Percentiles rank a stretch among this genome's conserved stretches.
Evolutionary conservation across 2,888 invertebrate genomes (phyloP).

Genomic region (Apodemia zela): DNA sequence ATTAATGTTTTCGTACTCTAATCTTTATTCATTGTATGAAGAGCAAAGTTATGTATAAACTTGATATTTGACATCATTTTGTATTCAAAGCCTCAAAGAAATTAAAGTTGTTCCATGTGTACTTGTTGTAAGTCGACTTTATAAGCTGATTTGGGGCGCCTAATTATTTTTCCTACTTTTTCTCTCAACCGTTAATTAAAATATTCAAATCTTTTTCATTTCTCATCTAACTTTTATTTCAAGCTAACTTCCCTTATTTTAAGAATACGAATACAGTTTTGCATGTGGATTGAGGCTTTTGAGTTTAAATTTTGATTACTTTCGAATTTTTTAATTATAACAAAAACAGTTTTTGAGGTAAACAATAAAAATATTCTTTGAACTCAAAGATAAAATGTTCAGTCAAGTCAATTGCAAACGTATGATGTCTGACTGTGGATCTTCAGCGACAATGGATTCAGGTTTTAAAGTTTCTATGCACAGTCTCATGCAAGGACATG

Average conservation of each 20-base stretch:
- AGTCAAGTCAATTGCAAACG: too few species aligned
- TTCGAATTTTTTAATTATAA: constrained; percentile 39
- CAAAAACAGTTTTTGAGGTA: too few species aligned
- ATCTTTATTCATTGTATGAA: constrained; percentile 2
- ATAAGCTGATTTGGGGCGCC: constrained; percentile 44
- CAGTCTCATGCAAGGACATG: too few species aligned
- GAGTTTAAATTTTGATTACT: constrained; percentile 74
- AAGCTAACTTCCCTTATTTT: constrained; percentile 47
- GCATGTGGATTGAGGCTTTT: constrained; percentile 60
- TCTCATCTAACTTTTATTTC: constrained; percentile 51
- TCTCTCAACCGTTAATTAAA: constrained; percentile 56
- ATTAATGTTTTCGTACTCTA: not conserved
- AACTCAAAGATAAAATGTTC: too few species aligned
- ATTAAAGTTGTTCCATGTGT: constrained; percentile 14
- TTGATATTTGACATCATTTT: constrained; percentile 14
- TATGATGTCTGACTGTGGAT: too few species aligned
- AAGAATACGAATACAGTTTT: constrained; percentile 46
- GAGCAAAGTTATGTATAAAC: constrained; percentile 6
- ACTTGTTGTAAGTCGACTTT: constrained; percentile 39
- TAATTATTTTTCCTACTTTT: constrained; percentile 47
- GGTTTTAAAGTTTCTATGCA: too few species aligned
- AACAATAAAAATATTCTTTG: too few species aligned
- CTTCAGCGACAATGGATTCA: too few species aligned
- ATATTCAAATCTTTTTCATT: constrained; percentile 51
- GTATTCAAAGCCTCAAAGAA: constrained; percentile 13